These are phyloP conservation scores for Agrochola litura DNA, from an alignment of 2,888 invertebrate genomes.

Conservation along the genomic window DNA sequence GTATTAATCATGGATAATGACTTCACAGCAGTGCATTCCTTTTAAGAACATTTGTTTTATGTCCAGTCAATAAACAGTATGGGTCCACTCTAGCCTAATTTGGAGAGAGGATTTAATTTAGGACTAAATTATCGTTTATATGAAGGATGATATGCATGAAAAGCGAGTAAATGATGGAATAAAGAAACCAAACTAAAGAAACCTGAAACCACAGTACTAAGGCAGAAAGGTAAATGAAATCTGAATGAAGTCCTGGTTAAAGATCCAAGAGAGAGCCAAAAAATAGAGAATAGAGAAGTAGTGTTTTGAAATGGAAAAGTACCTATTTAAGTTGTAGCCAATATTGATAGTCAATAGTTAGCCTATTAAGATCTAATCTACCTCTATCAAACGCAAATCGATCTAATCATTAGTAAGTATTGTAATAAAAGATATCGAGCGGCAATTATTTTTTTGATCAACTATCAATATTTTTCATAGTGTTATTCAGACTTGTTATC, in stretches of 20 bases:
- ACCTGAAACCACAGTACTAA: too few relatives aligned
- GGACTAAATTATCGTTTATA: slow-evolving; percentile 1
- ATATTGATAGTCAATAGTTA: slow-evolving; percentile 6
- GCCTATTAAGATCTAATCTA: slow-evolving; percentile 34
- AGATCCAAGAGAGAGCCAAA: not conserved
- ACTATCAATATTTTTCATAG: slow-evolving; percentile 3
- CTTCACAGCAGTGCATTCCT: slow-evolving; percentile 68
- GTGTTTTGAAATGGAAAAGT: not conserved
- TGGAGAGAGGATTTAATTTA: slow-evolving; percentile 37
- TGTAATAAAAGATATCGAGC: slow-evolving; percentile 23
- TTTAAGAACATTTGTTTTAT: slow-evolving; percentile 66
- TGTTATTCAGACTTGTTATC: slow-evolving; percentile 10
- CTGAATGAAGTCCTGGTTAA: not conserved
- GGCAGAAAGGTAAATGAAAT: not conserved
- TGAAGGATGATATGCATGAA: not conserved
- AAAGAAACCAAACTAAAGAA: not conserved
- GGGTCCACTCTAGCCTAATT: slow-evolving; percentile 42
- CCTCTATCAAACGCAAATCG: slow-evolving; percentile 24
- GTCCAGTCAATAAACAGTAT: slow-evolving; percentile 56
- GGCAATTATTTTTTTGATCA: slow-evolving; percentile 9
- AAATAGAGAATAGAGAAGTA: not conserved
- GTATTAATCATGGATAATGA: slow-evolving; percentile 73
- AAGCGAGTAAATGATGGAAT: not conserved
- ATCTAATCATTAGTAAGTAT: slow-evolving; percentile 31
- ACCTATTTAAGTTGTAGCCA: not conserved